These are phyloP conservation scores for Campopleginae sp. DNA, from an alignment of 2,888 invertebrate genomes.

Conservation along the genomic window DNA sequence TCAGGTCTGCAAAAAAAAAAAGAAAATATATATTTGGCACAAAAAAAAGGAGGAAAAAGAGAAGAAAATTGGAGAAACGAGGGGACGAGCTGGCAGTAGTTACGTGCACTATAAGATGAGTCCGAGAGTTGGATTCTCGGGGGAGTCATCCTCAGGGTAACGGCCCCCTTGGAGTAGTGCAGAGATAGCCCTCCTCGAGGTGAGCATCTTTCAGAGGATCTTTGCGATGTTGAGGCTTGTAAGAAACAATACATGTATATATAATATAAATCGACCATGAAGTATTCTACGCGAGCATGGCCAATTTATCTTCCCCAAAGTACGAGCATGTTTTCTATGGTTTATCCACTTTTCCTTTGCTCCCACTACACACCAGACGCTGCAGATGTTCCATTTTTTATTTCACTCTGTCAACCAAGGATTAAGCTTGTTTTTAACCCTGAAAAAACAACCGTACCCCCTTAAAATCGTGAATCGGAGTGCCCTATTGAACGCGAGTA, in stretches of 20 bases:
- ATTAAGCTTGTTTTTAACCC: too few species aligned
- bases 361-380: neutral
- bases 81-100: conserved; percentile 74
- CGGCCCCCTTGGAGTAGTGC: conserved; percentile 78
- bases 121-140: conserved; percentile 80
- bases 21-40: neutral
- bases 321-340: neutral
- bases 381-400: neutral
- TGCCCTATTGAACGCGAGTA: conserved; percentile 71
- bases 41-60: conserved; percentile 1
- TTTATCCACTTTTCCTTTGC: neutral
- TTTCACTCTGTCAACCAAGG: neutral
- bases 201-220: conserved; percentile 22
- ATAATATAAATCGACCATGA: conserved; percentile 5
- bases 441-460: too few species aligned
- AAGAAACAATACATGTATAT: conserved; percentile 2
- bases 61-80: conserved; percentile 67
- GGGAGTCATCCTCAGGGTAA: conserved; percentile 79
- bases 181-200: conserved; percentile 34
- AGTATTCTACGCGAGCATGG: neutral
- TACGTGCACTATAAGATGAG: conserved; percentile 79
- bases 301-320: conserved; percentile 10
- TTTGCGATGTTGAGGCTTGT: conserved; percentile 2
- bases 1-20: neutral
- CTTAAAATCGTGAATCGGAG: conserved; percentile 49